Conservation (phyloP, 2,113 vertebrate species). For the Boleophthalmus pectinirostris region DNA sequence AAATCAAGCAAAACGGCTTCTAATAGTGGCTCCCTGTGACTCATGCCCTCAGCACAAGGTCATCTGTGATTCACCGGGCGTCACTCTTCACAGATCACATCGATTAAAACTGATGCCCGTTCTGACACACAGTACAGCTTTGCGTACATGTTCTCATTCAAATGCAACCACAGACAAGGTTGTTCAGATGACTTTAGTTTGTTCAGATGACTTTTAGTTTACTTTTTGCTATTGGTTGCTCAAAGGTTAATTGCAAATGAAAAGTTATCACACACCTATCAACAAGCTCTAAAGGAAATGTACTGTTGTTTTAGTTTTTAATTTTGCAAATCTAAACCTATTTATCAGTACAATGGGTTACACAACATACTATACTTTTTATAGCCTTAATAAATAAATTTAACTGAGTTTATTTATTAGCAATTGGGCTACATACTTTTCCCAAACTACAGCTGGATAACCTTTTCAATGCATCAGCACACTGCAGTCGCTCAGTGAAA, state of each 20-base stretch:
- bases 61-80: slow-evolving; percentile 38
- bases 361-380: too few species aligned
- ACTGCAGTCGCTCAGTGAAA: background rate
- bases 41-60: slow-evolving; percentile 56
- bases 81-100: slow-evolving; percentile 46
- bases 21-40: slow-evolving; percentile 29
- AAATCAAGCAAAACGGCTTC: slow-evolving; percentile 7
- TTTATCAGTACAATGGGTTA: background rate
- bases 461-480: background rate
- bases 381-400: too few species aligned
- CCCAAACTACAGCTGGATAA: too few species aligned
- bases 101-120: slow-evolving; percentile 57
- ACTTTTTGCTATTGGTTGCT: background rate
- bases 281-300: too few species aligned
- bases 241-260: background rate
- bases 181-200: slow-evolving; percentile 56
- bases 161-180: slow-evolving; percentile 53
- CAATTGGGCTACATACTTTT: too few species aligned
- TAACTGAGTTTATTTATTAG: too few species aligned
- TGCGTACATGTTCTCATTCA: slow-evolving; percentile 47
- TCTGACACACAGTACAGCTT: slow-evolving; percentile 30
- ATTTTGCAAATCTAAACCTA: background rate
- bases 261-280: too few species aligned
- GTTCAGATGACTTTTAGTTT: slow-evolving; percentile 40
- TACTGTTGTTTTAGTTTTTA: background rate